Evolutionary conservation across 2,888 invertebrate species (phyloP), one percentile per base, ranked within the genome.

Genomic region (Ochropacha duplaris): DNA sequence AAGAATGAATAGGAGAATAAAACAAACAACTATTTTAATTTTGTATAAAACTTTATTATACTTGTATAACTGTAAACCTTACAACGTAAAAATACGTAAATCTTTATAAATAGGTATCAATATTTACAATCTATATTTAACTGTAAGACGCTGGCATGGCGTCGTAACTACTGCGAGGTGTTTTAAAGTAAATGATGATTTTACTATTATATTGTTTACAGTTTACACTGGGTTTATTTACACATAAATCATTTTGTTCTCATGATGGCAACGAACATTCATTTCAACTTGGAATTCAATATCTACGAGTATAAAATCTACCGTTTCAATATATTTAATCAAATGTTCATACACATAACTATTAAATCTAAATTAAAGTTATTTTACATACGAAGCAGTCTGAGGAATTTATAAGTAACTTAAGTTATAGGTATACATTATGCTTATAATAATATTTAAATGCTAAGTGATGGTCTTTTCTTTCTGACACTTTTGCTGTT

Each of bases 381-480:
- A 72, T 66, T 64, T 62, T 78, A 77, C 72, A 69, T 79, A 83
- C 76, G 76, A 83, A 80, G 76, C 90, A 90, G 90, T 90, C 90
- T 84, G 84, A 83, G 75, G 72, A 68, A 74, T 78, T 75, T 72
- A 71, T 68, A 69, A 69, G 60, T 78, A n/a, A 79, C 78, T 74
- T 71, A 71, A 68, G 5, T 24, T 4, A 24, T 24, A 24, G n/a
- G n/a, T n/a, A n/a, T n/a, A 69, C 67, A 59, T 79, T 78, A 62
- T 60, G 60, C 67, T 71, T 67, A 70, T 68, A 74, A 67, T 61
- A 64, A 66, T 66, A 62, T 59, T 94, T 94, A 96, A 93, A 96
- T 96, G 85, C 96, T 96, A 69, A 96, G 92, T 49, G 96, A 96
- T 26, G 96, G 96, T 74, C 96, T 93, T 90, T 96, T 96, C 92